phyloP scores from a whole-genome alignment of 2,797 vertebrate genomes.

The Lepus townsendii region DNA sequence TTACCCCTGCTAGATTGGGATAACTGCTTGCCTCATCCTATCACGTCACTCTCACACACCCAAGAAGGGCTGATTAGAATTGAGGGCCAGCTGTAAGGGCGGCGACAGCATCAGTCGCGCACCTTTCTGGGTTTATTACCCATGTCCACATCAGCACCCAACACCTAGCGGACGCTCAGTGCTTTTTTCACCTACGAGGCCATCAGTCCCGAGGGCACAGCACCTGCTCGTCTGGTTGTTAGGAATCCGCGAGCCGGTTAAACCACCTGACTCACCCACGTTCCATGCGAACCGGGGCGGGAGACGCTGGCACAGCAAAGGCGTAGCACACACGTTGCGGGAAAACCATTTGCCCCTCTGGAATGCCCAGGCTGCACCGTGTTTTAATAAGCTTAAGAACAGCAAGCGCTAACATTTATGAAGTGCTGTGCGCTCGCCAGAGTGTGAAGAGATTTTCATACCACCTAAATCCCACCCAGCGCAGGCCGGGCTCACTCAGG shows the following conservation, averaged over 20 bases:
- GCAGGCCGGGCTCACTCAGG: background rate
- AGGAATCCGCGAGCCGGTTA: accelerated
- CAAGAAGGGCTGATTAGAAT: background rate
- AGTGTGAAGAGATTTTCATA: background rate
- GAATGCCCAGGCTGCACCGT: background rate
- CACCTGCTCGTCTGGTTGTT: background rate
- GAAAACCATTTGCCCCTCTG: background rate
- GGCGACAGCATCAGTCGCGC: background rate
- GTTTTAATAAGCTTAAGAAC: background rate
- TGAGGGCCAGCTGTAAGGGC: background rate
- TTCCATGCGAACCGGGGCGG: accelerated
- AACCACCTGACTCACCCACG: background rate
- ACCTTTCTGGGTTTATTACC: background rate
- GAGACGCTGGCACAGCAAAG: background rate
- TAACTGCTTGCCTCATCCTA: background rate
- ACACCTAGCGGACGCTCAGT: background rate
- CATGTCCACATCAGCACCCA: background rate
- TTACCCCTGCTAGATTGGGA: background rate
- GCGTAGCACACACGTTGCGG: accelerated
- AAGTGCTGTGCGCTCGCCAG: background rate
- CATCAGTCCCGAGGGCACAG: background rate
- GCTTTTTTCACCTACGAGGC: background rate
- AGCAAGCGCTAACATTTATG: background rate
- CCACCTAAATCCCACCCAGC: background rate
- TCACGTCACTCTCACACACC: background rate